Conservation (phyloP, 2,113 vertebrate genomes). For the Vulpes lagopus region DNA sequence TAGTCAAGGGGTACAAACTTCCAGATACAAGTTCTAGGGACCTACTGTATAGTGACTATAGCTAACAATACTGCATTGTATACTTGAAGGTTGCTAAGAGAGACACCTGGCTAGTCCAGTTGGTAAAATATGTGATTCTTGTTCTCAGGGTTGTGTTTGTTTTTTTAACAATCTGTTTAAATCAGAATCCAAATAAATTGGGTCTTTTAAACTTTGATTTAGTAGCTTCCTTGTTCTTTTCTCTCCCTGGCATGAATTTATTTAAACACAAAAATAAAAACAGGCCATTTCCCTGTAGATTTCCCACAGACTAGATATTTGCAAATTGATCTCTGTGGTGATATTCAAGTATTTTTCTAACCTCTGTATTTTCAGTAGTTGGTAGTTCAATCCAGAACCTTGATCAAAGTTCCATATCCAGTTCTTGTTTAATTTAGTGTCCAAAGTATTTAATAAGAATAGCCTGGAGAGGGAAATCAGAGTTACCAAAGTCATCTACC, state of each 20-base stretch:
- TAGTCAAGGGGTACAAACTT: neutral
- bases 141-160: neutral
- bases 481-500: neutral
- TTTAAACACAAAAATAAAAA: neutral
- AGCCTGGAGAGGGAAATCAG: neutral
- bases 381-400: neutral
- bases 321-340: neutral
- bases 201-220: conserved; percentile 25
- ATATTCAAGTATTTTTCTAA: neutral
- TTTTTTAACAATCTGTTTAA: neutral
- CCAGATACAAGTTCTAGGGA: neutral
- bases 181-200: neutral
- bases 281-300: neutral
- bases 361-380: neutral
- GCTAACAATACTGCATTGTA: neutral
- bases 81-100: neutral
- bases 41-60: neutral
- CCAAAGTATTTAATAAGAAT: neutral
- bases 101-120: no score
- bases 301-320: neutral
- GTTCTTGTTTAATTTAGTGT: neutral
- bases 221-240: neutral
- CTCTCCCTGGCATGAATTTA: neutral
- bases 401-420: neutral
- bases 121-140: neutral